Percentiles rank a stretch among this genome's conserved stretches.
Conservation (phyloP, 2,113 vertebrate genomes). For the Thunnus maccoyii region DNA sequence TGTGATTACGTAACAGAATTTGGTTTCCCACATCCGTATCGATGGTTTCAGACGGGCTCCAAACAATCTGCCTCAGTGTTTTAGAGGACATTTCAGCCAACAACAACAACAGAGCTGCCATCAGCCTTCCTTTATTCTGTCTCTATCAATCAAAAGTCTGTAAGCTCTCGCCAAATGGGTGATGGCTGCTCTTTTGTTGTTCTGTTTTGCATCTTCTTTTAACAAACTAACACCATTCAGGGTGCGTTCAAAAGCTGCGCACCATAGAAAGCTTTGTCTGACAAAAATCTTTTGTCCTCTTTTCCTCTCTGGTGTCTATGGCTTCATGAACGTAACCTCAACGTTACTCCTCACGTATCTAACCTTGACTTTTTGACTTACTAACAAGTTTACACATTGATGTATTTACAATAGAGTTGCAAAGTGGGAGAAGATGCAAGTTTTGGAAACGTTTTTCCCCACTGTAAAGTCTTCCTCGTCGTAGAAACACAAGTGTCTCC, state of each 20-base stretch:
- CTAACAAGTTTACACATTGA: constrained; percentile 39
- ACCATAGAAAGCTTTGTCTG: constrained; percentile 22
- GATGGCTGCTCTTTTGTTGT: constrained; percentile 60
- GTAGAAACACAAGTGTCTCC: background rate
- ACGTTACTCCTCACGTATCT: constrained; percentile 46
- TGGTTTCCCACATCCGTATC: constrained; percentile 60
- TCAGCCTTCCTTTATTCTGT: constrained; percentile 45
- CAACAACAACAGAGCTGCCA: constrained; percentile 71
- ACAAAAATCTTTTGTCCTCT: constrained; percentile 11
- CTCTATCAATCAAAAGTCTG: constrained; percentile 40
- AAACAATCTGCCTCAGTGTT: constrained; percentile 59
- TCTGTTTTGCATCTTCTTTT: constrained; percentile 48
- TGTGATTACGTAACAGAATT: constrained; percentile 66
- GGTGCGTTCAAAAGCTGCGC: constrained; percentile 63
- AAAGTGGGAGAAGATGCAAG: constrained; percentile 42
- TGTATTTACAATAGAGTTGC: constrained; percentile 45
- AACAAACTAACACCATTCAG: constrained; percentile 57
- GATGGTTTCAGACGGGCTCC: constrained; percentile 58
- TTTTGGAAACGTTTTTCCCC: background rate
- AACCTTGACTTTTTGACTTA: constrained; percentile 39
- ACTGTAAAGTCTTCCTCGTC: background rate
- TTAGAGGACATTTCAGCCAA: constrained; percentile 71
- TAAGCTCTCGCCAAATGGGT: constrained; percentile 36
- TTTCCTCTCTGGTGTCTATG: constrained; percentile 34
- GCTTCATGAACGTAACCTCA: constrained; percentile 69